A percentile compares a stretch with the other conserved stretches of the same genome.
Evolutionary conservation across 2,888 invertebrate species (phyloP).

Genomic region (Hedychridium roseum): DNA sequence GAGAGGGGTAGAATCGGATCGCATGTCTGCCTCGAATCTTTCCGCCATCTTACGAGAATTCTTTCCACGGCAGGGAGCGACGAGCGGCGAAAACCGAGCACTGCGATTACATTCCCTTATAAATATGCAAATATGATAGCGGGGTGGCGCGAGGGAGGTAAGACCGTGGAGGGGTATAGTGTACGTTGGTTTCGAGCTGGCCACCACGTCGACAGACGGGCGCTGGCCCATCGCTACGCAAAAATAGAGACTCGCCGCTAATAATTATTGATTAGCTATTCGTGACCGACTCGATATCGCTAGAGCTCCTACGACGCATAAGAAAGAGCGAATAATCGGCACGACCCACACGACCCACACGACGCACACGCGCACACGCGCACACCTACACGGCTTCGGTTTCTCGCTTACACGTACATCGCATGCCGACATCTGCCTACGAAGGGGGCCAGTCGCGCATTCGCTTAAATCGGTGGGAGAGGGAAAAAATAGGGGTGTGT

Average conservation of each 20-base stretch:
- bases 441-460: no score
- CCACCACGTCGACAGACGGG: conserved; percentile 20
- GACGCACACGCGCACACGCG: neutral
- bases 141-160: conserved; percentile 25
- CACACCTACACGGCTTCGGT: neutral
- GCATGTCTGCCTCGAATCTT: conserved; percentile 62
- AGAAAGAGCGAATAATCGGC: no score
- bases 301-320: conserved; percentile 31
- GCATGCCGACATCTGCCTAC: no score
- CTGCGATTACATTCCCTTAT: conserved; percentile 63
- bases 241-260: conserved; percentile 56
- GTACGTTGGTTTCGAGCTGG: conserved; percentile 23
- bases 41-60: conserved; percentile 61
- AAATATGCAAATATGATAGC: conserved; percentile 62
- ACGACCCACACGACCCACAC: no score
- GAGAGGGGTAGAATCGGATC: conserved; percentile 52
- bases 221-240: conserved; percentile 39
- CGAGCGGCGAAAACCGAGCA: conserved; percentile 60
- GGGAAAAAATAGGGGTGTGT: no score
- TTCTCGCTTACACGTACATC: no score
- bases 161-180: conserved; percentile 17
- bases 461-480: no score
- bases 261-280: conserved; percentile 62
- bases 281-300: conserved; percentile 51
- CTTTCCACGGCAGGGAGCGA: conserved; percentile 49